Evolutionary conservation across 2,797 vertebrate species (phyloP).

Genomic region (Notolepis coatsorum): DNA sequence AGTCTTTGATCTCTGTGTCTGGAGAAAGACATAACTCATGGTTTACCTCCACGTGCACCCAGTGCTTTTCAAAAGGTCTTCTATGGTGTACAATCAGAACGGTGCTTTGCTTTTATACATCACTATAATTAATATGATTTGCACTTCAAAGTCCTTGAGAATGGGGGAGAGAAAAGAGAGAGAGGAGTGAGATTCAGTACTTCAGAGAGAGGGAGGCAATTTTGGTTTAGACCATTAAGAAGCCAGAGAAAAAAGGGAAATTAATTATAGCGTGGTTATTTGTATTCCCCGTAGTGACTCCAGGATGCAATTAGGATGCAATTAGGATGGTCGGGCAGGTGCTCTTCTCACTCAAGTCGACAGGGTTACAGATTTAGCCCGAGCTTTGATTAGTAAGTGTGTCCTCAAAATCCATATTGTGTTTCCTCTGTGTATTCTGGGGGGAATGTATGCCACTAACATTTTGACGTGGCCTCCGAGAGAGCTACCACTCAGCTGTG

Average conservation of each 20-base stretch:
- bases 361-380: conserved; percentile 39
- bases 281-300: conserved; percentile 53
- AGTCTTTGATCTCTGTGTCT: conserved; percentile 49
- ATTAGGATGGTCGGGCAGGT: conserved; percentile 25
- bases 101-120: conserved; percentile 69
- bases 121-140: conserved; percentile 78
- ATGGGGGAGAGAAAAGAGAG: conserved; percentile 2
- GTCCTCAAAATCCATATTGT: conserved; percentile 34
- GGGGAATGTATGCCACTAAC: conserved; percentile 37
- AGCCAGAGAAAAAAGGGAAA: conserved; percentile 70
- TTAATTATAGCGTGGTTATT: conserved; percentile 65
- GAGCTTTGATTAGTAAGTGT: conserved; percentile 62
- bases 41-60: conserved; percentile 55
- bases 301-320: conserved; percentile 45
- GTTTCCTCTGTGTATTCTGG: conserved; percentile 30
- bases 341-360: conserved; percentile 43
- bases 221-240: conserved; percentile 77
- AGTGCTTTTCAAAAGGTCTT: conserved; percentile 67
- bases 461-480: not conserved
- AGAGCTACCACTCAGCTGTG: too few species aligned
- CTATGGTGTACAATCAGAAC: conserved; percentile 62
- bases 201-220: conserved; percentile 40
- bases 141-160: conserved; percentile 74
- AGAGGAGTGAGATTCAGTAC: conserved; percentile 21
- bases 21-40: conserved; percentile 49